These are phyloP conservation scores for Drymonia ruficornis DNA, from an alignment of 2,888 invertebrate species.

Conservation along the genomic window DNA sequence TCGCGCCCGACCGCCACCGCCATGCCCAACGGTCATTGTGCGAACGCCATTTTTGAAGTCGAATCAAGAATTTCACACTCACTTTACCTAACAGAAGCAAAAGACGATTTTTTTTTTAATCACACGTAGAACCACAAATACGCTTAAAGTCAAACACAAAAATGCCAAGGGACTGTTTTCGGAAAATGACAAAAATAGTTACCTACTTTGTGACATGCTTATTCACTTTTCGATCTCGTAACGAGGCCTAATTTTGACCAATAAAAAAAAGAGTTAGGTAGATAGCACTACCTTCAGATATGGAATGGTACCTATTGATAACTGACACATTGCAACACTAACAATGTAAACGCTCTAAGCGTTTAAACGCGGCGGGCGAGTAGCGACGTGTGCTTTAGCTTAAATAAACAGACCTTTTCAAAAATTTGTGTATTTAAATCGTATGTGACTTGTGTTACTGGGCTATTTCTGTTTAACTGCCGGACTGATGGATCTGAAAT, in stretches of 20 bases:
- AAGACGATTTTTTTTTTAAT: no score
- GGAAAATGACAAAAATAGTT: no score
- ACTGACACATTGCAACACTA: no score
- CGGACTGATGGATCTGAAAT: slow-evolving; percentile 77
- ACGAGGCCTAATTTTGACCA: no score
- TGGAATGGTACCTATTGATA: no score
- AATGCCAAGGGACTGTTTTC: no score
- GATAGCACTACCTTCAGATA: background rate
- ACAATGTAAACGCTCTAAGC: background rate
- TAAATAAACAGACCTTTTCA: slow-evolving; percentile 82
- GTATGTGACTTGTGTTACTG: slow-evolving; percentile 82
- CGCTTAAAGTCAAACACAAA: no score
- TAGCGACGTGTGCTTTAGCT: slow-evolving; percentile 72
- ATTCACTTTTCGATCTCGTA: slow-evolving; percentile 21
- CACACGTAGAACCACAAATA: no score
- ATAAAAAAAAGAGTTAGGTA: slow-evolving; percentile 5
- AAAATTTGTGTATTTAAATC: slow-evolving; percentile 84
- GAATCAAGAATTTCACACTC: slow-evolving; percentile 76
- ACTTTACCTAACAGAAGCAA: slow-evolving; percentile 46
- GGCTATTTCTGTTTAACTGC: slow-evolving; percentile 80
- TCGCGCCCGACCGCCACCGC: slow-evolving; percentile 50
- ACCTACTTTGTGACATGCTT: no score
- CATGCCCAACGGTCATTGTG: slow-evolving; percentile 61
- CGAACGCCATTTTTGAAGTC: slow-evolving; percentile 70
- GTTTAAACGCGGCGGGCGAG: slow-evolving; percentile 9